Conservation (phyloP, 2,888 invertebrate genomes). For the Mystacides longicornis region DNA sequence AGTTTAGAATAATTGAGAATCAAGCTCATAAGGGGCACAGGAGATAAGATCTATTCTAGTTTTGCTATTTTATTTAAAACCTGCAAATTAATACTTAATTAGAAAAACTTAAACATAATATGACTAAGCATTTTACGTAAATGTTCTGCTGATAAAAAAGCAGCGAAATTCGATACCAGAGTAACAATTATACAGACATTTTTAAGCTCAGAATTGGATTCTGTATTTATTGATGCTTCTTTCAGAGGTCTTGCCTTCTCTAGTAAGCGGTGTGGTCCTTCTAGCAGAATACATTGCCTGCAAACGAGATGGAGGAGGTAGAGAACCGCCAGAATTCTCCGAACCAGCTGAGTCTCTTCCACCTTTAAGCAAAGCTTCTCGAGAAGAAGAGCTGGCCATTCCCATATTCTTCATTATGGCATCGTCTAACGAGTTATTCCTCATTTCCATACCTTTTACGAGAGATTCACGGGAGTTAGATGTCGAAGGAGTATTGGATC, state of each 20-base stretch:
- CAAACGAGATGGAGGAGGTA: slow-evolving; percentile 58
- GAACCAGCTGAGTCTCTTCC: slow-evolving; percentile 40
- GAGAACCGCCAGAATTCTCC: slow-evolving; percentile 48
- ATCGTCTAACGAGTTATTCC: slow-evolving; percentile 32
- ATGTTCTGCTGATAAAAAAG: no score
- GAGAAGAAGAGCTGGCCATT: slow-evolving; percentile 24
- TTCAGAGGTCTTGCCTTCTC: slow-evolving; percentile 42
- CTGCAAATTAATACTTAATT: no score
- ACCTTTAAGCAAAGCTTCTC: slow-evolving; percentile 24
- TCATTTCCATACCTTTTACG: slow-evolving; percentile 26
- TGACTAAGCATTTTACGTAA: no score
- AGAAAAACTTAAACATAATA: no score
- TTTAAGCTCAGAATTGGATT: slow-evolving; percentile 57
- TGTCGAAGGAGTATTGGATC: slow-evolving; percentile 45
- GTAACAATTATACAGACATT: no score
- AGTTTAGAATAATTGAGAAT: no score
- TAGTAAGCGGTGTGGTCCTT: slow-evolving; percentile 51
- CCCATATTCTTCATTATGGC: slow-evolving; percentile 25
- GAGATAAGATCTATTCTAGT: no score
- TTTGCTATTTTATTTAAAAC: no score
- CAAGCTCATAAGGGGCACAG: no score
- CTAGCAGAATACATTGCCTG: slow-evolving; percentile 51
- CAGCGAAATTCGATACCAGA: no score
- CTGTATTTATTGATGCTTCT: slow-evolving; percentile 61
- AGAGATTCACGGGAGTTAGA: slow-evolving; percentile 47